Evolutionary conservation across 2,888 invertebrate species (phyloP), one percentile per base, ranked within the genome.

Genomic region (Drosophila antonietae): DNA sequence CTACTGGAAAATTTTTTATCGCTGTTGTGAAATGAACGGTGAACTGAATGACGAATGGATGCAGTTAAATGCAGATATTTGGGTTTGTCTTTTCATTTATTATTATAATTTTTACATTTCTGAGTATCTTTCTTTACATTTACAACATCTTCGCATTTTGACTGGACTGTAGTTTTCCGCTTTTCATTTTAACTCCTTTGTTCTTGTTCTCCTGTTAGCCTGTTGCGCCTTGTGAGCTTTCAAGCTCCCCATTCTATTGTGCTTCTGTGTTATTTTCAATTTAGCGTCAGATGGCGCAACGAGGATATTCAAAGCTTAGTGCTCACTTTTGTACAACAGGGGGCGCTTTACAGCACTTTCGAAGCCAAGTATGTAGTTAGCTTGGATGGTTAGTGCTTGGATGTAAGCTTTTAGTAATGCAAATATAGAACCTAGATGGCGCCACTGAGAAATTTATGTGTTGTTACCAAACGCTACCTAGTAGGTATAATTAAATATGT

Each of bases 41-140:
- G 90, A 92, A 46, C 56, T 92, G 1, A 92, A 92, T 68, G 76
- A 77, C 3, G 93, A 93, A 67, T 93, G 93, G 93, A 61, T 67
- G 3, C 58, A 78, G 6, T 47, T 93, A 1, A 88, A 92, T 61
- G 57, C 81, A 12, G 91, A 92, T 37, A 92, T 93, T 78, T 91
- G 91, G 93, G 93, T 93, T 73, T 73, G 93, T 90, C 83, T 73
- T 75, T 20, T 35, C 0, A 63, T 60, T 37, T 67, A 35, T 59
- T 68, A 47, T 33, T 39, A 49, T 73, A 62, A 49, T 33, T 53
- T 71, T 60, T 12, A 37, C 14, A 15, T 37, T 37, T 37, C 2
- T 63, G 18, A 28, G 43, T 51, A 33, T 52, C 41, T 49, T 55
- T 52, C 0, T 31, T 23, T 35, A 3, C 1, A 8, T 51, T 56